phyloP scores from a whole-genome alignment of 2,113 vertebrate genomes.

The Trichomycterus rosablanca region DNA sequence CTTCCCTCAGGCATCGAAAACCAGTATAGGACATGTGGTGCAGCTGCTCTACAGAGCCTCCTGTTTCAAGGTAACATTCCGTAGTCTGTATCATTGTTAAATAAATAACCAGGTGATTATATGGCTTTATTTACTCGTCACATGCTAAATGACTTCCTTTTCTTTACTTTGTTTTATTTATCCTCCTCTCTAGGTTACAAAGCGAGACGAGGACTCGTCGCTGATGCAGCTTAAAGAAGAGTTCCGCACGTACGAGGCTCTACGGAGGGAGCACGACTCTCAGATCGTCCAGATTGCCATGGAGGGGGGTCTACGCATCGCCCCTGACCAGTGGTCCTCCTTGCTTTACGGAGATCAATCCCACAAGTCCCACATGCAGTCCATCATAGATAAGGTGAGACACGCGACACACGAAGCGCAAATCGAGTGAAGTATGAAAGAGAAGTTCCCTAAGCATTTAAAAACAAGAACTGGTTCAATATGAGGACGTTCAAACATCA shows the following conservation, averaged over 20 bases:
- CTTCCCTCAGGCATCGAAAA: slow-evolving; percentile 97
- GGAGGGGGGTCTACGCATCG: slow-evolving; percentile 94
- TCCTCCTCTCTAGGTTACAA: slow-evolving; percentile 79
- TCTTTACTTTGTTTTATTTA: too few relatives aligned
- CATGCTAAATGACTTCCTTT: too few relatives aligned
- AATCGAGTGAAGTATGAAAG: too few relatives aligned
- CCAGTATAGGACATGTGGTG: slow-evolving; percentile 97
- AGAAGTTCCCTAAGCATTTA: too few relatives aligned
- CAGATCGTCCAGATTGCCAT: slow-evolving; percentile 98
- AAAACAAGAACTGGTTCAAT: too few relatives aligned
- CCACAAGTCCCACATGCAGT: slow-evolving; percentile 99
- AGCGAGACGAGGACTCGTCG: slow-evolving; percentile 95
- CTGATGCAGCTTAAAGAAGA: slow-evolving; percentile 98
- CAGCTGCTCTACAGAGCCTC: slow-evolving; percentile 97
- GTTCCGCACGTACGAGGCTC: slow-evolving; percentile 91
- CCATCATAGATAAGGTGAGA: slow-evolving; percentile 95
- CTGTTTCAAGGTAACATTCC: slow-evolving; percentile 86
- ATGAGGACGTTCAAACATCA: too few relatives aligned
- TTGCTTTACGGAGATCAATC: slow-evolving; percentile 94
- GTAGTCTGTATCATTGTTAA: too few relatives aligned
- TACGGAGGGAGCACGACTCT: slow-evolving; percentile 93
- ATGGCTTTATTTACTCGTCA: too few relatives aligned
- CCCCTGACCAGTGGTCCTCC: slow-evolving; percentile 97
- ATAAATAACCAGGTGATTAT: too few relatives aligned
- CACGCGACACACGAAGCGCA: not conserved